Evolutionary conservation across 2,888 invertebrate species (phyloP).

Genomic region (Leucania comma): DNA sequence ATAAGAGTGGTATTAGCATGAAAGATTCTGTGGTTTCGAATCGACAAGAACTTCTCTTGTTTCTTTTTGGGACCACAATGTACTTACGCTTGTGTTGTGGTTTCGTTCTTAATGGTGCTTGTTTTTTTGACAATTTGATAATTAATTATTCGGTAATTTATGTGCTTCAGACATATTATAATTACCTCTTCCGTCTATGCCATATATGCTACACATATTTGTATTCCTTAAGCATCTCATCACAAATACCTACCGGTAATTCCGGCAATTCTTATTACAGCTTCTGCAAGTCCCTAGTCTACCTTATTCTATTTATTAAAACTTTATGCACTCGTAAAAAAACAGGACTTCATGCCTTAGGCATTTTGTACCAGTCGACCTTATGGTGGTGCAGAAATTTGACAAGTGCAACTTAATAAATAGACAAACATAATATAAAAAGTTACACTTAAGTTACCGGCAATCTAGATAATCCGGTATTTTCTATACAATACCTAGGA

Average conservation of each 20-base stretch:
- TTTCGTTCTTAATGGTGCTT: neutral
- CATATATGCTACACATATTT: neutral
- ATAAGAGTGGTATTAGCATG: neutral
- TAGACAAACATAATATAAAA: too few species aligned
- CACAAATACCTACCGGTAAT: neutral
- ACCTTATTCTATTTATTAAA: neutral
- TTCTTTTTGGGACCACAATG: neutral
- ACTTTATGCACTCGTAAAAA: too few species aligned
- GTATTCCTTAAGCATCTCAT: neutral
- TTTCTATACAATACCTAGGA: too few species aligned
- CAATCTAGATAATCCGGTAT: too few species aligned
- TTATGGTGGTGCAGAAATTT: too few species aligned
- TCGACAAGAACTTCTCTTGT: neutral
- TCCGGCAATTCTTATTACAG: neutral
- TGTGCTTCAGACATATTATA: neutral
- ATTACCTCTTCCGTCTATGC: neutral
- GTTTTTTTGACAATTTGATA: neutral
- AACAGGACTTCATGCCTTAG: too few species aligned
- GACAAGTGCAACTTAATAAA: too few species aligned
- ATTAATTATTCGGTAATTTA: neutral
- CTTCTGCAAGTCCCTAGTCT: neutral
- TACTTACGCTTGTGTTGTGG: neutral
- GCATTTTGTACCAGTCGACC: too few species aligned
- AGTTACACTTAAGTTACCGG: too few species aligned
- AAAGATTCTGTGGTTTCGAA: neutral